Conservation (phyloP, 2,888 invertebrate genomes). For the Ceraclea dissimilis region DNA sequence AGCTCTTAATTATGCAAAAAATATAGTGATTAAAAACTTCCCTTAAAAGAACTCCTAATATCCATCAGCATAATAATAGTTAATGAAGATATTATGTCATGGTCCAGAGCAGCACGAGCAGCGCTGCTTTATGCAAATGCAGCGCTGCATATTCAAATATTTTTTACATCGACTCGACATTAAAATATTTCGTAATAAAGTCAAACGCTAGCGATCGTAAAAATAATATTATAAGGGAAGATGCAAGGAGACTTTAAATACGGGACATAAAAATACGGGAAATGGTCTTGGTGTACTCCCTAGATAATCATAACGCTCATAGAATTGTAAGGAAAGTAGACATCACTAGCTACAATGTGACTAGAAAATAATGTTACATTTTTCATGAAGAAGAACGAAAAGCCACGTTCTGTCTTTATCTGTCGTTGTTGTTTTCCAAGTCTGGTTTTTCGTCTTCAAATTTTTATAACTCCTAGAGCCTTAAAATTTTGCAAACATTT, state of each 20-base stretch:
- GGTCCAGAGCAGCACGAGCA: neutral
- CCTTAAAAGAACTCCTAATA: too few relatives aligned
- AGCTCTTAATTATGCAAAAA: too few relatives aligned
- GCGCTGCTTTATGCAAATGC: neutral
- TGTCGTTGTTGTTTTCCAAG: too few relatives aligned
- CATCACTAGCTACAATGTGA: neutral
- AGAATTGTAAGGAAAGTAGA: neutral
- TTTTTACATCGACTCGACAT: neutral
- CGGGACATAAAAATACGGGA: neutral
- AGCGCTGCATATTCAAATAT: neutral
- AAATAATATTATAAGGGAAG: neutral
- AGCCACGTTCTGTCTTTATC: too few relatives aligned
- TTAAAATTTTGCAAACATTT: too few relatives aligned
- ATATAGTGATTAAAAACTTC: too few relatives aligned
- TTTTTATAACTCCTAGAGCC: too few relatives aligned
- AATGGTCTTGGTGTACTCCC: neutral
- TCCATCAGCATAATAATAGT: too few relatives aligned
- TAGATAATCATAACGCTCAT: neutral
- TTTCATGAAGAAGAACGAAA: too few relatives aligned
- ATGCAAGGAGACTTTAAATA: neutral
- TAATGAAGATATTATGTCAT: neutral
- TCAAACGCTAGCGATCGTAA: neutral
- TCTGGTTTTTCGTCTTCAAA: too few relatives aligned
- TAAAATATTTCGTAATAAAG: neutral
- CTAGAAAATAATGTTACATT: too few relatives aligned